Base-by-base conservation (phyloP, 2,888 invertebrate genomes). In the Anaspis maculata region DNA sequence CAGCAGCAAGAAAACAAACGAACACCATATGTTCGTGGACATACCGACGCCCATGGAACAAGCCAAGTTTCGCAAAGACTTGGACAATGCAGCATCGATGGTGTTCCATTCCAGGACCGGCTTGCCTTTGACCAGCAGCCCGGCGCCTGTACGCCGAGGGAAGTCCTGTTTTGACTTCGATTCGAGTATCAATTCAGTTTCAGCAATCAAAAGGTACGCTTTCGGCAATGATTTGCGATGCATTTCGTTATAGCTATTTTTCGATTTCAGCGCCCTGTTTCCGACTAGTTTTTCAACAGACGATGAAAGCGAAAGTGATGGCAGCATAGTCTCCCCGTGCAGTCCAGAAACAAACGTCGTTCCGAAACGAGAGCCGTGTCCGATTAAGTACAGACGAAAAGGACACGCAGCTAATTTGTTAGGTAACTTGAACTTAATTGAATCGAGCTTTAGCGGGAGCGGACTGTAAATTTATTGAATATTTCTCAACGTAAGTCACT, bases 161-260 rank as follows among this genome's bases (percentile, higher is more conserved):
- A 81, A 79, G 45, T 77, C 78, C 32, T 77, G 83, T 54, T 89
- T 90, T 61, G 87, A 86, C 58, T 90, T 83, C 54, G 90, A 90
- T 65, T 82, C 83, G 52, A 77, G 79, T 22, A 75, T 89, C 43
- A 81, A 79, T 48, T 79, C 80, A 4, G 79, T 84, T 15, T 79
- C 83, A 33, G 84, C 85, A 23, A 86, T 87, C 47, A 81, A 85
- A 68, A 86, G 83, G 86, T 86, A 57, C 24, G 10, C 3, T 24
- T n/a, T 3, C 7, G 13, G 12, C 15, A 23, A 25, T 31, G 24
- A 24, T 33, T 34, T 13, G 22, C 30, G n/a, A 15, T 15, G 15
- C 11, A 11, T 29, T 36, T 32, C 29, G n/a, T 21, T 24, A 4
- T 10, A 10, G 24, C 10, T 4, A 24, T 24, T 66, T 4, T 24